Conservation (phyloP, 2,888 invertebrate genomes). For the Agrotis exclamationis region DNA sequence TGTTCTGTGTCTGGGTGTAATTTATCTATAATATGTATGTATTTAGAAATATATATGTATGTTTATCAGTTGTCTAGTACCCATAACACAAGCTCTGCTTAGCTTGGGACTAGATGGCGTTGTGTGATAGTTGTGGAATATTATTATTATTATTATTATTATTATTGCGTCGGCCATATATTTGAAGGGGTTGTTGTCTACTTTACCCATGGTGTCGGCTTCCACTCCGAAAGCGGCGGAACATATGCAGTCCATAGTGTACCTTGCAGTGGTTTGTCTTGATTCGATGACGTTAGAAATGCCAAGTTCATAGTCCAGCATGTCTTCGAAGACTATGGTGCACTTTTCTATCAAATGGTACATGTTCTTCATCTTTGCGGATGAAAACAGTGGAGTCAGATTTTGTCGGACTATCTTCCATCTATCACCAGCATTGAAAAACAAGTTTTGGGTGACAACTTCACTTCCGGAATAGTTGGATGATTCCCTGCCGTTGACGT, state of each 20-base stretch:
- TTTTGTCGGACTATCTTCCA: constrained; percentile 80
- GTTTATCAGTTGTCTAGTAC: too few relatives aligned
- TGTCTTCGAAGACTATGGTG: constrained; percentile 63
- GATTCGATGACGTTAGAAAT: constrained; percentile 59
- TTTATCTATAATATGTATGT: too few relatives aligned
- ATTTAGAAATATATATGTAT: too few relatives aligned
- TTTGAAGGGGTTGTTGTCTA: constrained; percentile 66
- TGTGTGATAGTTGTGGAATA: too few relatives aligned
- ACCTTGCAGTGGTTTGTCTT: constrained; percentile 64
- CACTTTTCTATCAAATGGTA: constrained; percentile 74
- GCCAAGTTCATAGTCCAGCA: constrained; percentile 63
- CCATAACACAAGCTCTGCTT: too few relatives aligned
- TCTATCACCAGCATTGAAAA: constrained; percentile 74
- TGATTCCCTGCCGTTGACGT: constrained; percentile 75
- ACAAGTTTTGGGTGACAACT: constrained; percentile 69
- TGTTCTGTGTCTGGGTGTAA: too few relatives aligned
- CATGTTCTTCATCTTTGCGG: constrained; percentile 79
- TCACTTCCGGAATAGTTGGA: constrained; percentile 69
- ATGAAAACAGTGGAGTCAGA: constrained; percentile 76
- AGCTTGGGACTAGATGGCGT: too few relatives aligned
- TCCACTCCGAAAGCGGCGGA: constrained; percentile 64
- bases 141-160: too few relatives aligned
- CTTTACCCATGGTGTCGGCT: constrained; percentile 44
- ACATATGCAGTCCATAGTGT: constrained; percentile 76
- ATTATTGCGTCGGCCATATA: constrained; percentile 64